Percentiles rank a stretch among this genome's conserved stretches.
Evolutionary conservation across 2,113 vertebrate species (phyloP).

Genomic region (Odontophorus gujanensis): DNA sequence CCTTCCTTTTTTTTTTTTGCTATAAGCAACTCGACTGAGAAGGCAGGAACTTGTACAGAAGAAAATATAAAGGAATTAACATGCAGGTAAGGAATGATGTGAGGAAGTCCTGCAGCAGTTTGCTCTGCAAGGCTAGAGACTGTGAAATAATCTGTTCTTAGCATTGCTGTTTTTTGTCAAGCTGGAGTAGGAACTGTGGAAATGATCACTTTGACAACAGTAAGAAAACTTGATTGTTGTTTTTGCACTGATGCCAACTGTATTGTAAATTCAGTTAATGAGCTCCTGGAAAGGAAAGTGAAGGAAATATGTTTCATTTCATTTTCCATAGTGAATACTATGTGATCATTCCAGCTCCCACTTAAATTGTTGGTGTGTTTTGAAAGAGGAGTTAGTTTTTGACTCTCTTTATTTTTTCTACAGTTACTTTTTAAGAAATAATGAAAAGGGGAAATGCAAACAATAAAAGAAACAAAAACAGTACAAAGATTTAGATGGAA

Average conservation of each 20-base stretch:
- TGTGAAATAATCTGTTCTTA: conserved; percentile 17
- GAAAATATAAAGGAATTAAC: conserved; percentile 15
- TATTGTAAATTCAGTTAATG: not conserved
- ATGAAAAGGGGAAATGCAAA: not conserved
- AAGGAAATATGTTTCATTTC: not conserved
- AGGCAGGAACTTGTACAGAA: conserved; percentile 6
- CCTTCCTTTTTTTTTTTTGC: not conserved
- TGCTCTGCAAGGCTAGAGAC: not conserved
- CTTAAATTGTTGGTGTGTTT: not conserved
- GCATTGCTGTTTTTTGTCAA: not conserved
- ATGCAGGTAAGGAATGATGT: not conserved
- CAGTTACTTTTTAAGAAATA: not conserved
- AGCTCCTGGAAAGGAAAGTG: not conserved
- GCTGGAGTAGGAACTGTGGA: conserved; percentile 5
- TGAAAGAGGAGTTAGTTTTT: not conserved
- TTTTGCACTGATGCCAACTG: not conserved
- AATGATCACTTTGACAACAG: not conserved
- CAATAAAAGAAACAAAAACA: not conserved
- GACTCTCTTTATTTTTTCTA: not conserved
- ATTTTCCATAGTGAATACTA: not conserved
- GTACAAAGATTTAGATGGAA: not conserved
- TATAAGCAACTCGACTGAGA: conserved; percentile 44
- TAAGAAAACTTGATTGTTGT: not conserved
- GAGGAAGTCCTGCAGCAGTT: not conserved
- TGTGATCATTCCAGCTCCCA: not conserved